These are phyloP conservation scores for Mesochorus sp. DNA, from an alignment of 2,888 invertebrate genomes.

Conservation along the genomic window DNA sequence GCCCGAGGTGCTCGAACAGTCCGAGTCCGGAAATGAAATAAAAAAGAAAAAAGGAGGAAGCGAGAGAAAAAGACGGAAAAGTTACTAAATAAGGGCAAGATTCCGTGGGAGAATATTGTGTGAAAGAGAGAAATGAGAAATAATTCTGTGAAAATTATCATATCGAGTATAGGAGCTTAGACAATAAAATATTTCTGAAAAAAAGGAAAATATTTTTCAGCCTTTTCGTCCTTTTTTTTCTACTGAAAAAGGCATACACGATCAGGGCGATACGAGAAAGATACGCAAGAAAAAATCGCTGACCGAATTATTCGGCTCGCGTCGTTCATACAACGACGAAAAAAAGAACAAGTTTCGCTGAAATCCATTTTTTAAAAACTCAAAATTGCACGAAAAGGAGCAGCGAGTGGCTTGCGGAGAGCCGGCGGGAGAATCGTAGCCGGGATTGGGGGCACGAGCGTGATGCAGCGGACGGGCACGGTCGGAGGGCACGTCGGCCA, in stretches of 20 bases:
- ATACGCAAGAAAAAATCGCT: neutral
- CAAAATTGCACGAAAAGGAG: conserved; percentile 78
- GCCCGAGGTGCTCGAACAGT: conserved; percentile 2
- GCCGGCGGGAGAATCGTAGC: conserved; percentile 68
- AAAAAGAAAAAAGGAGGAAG: neutral
- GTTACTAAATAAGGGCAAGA: neutral
- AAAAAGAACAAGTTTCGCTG: too few relatives aligned
- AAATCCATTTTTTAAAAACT: conserved; percentile 63
- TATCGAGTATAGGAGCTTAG: neutral
- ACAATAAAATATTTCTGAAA: too few relatives aligned
- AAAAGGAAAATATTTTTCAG: too few relatives aligned
- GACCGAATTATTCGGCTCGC: too few relatives aligned
- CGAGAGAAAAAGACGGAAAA: neutral
- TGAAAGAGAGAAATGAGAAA: neutral
- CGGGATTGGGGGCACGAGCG: conserved; percentile 76
- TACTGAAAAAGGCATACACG: too few relatives aligned
- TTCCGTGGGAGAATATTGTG: neutral
- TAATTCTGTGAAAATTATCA: neutral
- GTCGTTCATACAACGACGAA: neutral
- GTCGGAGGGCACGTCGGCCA: conserved; percentile 73
- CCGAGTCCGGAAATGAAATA: too few relatives aligned
- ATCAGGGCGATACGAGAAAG: too few relatives aligned
- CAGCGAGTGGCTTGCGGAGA: conserved; percentile 73
- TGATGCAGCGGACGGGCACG: conserved; percentile 77
- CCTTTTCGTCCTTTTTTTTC: neutral